These are phyloP conservation scores for Cerastis rubricosa DNA, from an alignment of 2,888 invertebrate species.

Conservation along the genomic window DNA sequence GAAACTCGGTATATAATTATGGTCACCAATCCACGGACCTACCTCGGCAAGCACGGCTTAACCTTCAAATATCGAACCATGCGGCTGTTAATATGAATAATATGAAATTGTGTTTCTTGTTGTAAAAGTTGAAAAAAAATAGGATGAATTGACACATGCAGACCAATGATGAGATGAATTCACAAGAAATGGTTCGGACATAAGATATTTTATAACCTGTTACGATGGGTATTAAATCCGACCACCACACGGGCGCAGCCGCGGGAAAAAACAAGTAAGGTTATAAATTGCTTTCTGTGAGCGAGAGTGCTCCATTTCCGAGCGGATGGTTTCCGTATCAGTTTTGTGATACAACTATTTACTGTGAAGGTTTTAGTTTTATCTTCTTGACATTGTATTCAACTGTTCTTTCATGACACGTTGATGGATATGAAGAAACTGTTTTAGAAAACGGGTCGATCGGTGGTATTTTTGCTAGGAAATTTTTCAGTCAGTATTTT, in stretches of 20 bases:
- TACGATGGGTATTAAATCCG: neutral
- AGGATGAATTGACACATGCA: no score
- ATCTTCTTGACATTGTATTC: neutral
- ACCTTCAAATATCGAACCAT: no score
- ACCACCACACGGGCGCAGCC: neutral
- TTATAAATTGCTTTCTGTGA: slow-evolving; percentile 49
- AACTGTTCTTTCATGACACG: neutral
- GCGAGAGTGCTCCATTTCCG: slow-evolving; percentile 39
- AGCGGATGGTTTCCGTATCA: slow-evolving; percentile 25
- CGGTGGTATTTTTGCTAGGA: neutral
- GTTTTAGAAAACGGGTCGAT: neutral
- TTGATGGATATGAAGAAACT: neutral
- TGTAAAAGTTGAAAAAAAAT: no score
- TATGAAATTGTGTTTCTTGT: no score
- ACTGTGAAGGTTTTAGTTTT: neutral
- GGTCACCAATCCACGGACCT: no score
- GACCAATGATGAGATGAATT: no score
- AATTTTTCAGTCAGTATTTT: neutral
- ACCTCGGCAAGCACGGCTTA: no score
- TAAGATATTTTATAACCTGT: neutral
- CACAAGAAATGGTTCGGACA: neutral
- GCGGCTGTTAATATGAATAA: no score
- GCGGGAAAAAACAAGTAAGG: neutral
- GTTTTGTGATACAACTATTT: slow-evolving; percentile 7
- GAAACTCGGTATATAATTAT: no score